A percentile compares a stretch with the other conserved stretches of the same genome.
phyloP scores from a whole-genome alignment of 1,140 invertebrate species.

The Centruroides sculpturatus region DNA sequence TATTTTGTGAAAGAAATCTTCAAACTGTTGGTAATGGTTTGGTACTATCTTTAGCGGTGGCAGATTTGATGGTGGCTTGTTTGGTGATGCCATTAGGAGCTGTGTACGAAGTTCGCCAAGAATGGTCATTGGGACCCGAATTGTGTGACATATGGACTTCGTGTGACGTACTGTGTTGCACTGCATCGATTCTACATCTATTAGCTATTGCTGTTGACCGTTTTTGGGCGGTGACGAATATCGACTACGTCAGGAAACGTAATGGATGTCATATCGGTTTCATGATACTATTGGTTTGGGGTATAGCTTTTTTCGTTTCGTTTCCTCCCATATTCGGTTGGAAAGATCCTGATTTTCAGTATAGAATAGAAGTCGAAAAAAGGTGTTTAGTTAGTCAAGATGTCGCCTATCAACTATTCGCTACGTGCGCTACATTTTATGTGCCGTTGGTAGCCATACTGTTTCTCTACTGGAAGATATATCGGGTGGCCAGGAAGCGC shows the following conservation, averaged over 20 bases:
- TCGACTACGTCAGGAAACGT: constrained; percentile 83
- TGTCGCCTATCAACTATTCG: constrained; percentile 59
- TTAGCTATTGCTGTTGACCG: constrained; percentile 88
- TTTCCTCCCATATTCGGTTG: constrained; percentile 67
- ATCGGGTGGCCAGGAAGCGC: constrained; percentile 68
- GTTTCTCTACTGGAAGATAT: constrained; percentile 87
- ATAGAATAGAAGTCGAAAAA: constrained; percentile 57
- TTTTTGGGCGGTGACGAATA: constrained; percentile 92
- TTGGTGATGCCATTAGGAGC: constrained; percentile 74
- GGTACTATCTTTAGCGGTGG: constrained; percentile 69
- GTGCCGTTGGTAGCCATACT: constrained; percentile 81
- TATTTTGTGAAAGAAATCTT: constrained; percentile 71
- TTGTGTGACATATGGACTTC: constrained; percentile 89
- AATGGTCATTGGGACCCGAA: constrained; percentile 70
- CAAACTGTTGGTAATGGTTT: constrained; percentile 75
- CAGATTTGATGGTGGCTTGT: constrained; percentile 68
- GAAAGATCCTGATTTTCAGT: constrained; percentile 74
- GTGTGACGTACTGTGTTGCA: constrained; percentile 81
- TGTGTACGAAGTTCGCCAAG: constrained; percentile 54
- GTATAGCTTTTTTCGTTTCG: constrained; percentile 65
- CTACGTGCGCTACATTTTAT: constrained; percentile 89
- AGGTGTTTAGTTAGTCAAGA: constrained; percentile 87
- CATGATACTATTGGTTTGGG: constrained; percentile 83
- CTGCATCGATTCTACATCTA: constrained; percentile 84
- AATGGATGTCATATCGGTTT: constrained; percentile 64